These are phyloP conservation scores for Drosophila parthenogenetica DNA, from an alignment of 2,888 invertebrate genomes.

Conservation along the genomic window DNA sequence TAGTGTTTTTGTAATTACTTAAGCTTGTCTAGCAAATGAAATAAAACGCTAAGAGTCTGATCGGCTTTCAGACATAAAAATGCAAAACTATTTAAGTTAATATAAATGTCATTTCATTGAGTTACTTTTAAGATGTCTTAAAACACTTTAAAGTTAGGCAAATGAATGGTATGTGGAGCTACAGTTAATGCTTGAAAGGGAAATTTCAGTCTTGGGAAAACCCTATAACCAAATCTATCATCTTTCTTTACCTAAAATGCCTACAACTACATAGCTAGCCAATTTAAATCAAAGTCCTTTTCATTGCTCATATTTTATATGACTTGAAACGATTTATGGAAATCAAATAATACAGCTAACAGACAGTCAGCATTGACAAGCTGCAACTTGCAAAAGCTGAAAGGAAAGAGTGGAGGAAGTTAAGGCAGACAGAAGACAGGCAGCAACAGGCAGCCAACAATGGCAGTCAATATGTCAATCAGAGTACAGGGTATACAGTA, in stretches of 20 bases:
- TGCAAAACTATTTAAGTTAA: constrained; percentile 10
- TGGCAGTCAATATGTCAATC: constrained; percentile 56
- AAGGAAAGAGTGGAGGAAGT: background rate
- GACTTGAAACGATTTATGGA: constrained; percentile 53
- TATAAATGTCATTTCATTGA: constrained; percentile 3
- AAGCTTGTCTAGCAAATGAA: constrained; percentile 11
- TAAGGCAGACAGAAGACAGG: constrained; percentile 12
- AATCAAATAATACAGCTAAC: constrained; percentile 44
- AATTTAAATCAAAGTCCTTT: background rate
- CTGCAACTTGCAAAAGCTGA: constrained; percentile 43
- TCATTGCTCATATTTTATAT: constrained; percentile 33
- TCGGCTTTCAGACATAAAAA: constrained; percentile 5
- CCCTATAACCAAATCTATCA: no score
- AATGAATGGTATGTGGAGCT: background rate
- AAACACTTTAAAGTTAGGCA: background rate
- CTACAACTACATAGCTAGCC: background rate
- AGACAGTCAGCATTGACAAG: constrained; percentile 55
- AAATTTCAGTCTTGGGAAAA: background rate
- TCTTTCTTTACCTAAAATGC: background rate
- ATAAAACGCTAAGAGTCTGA: constrained; percentile 16
- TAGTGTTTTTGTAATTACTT: constrained; percentile 22
- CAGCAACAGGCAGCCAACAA: constrained; percentile 46
- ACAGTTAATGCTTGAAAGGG: background rate
- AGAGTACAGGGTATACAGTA: constrained; percentile 7
- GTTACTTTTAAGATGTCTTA: background rate